Percentiles rank a stretch among this genome's conserved stretches.
Evolutionary conservation across 2,888 invertebrate genomes (phyloP).

Genomic region (Tortrix viridana): DNA sequence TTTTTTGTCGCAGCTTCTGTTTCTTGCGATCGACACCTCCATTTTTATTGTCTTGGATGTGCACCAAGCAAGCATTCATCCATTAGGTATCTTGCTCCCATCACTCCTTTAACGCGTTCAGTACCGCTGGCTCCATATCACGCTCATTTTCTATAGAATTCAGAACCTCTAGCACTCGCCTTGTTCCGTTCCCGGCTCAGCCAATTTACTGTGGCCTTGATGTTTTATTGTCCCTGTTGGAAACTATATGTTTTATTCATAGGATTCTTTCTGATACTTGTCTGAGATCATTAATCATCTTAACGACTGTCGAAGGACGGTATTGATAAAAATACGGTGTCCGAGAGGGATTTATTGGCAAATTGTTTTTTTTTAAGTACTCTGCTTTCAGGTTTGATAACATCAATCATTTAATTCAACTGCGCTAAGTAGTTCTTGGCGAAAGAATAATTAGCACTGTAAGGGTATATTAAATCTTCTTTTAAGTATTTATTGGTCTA

Average conservation of each 20-base stretch:
- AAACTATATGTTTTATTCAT: constrained; percentile 19
- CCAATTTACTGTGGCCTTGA: constrained; percentile 23
- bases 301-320: not conserved
- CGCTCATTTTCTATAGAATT: not conserved
- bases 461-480: no score
- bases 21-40: constrained; percentile 5
- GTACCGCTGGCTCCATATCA: no score
- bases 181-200: not conserved
- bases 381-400: no score
- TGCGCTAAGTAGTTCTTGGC: no score
- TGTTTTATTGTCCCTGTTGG: constrained; percentile 22
- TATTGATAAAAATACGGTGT: constrained; percentile 1
- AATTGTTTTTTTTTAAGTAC: no score
- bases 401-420: no score
- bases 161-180: not conserved
- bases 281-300: constrained; percentile 13
- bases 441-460: no score
- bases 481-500: no score
- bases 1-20: constrained; percentile 4
- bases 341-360: not conserved
- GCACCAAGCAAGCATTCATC: no score
- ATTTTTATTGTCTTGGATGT: not conserved
- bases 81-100: no score
- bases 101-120: no score
- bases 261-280: constrained; percentile 2